phyloP scores from a whole-genome alignment of 2,797 vertebrate species.

The Melanogrammus aeglefinus region DNA sequence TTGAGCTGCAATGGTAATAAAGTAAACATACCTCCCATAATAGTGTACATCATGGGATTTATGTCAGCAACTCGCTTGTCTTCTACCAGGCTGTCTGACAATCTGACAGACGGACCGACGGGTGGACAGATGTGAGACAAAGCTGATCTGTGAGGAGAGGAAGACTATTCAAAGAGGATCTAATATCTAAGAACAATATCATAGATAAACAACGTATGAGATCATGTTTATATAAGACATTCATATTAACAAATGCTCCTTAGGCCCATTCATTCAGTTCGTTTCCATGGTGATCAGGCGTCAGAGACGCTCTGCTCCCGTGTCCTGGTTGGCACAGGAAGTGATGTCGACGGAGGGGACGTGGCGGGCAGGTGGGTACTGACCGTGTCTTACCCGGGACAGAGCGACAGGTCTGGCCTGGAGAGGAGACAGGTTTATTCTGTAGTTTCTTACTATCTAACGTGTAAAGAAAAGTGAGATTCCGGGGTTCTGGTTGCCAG shows the following conservation, averaged over 20 bases:
- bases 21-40: background rate
- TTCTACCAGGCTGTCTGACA: background rate
- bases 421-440: background rate
- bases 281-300: constrained; percentile 69
- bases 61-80: background rate
- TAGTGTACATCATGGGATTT: background rate
- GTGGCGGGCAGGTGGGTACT: constrained; percentile 66
- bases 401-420: constrained; percentile 88
- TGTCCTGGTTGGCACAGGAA: constrained; percentile 40
- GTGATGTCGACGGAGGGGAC: constrained; percentile 49
- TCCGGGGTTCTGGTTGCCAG: background rate
- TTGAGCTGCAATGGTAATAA: too few relatives aligned
- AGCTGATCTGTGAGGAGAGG: background rate
- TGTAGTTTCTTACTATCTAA: background rate
- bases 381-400: constrained; percentile 83
- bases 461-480: background rate
- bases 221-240: background rate
- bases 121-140: background rate
- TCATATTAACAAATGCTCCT: background rate
- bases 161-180: background rate
- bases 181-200: background rate
- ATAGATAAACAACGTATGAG: background rate
- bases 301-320: constrained; percentile 37
- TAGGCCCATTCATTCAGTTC: constrained; percentile 47
- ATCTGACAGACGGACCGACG: background rate